Base-by-base conservation (phyloP, 2,113 vertebrate species). In the Nymphicus hollandicus region DNA sequence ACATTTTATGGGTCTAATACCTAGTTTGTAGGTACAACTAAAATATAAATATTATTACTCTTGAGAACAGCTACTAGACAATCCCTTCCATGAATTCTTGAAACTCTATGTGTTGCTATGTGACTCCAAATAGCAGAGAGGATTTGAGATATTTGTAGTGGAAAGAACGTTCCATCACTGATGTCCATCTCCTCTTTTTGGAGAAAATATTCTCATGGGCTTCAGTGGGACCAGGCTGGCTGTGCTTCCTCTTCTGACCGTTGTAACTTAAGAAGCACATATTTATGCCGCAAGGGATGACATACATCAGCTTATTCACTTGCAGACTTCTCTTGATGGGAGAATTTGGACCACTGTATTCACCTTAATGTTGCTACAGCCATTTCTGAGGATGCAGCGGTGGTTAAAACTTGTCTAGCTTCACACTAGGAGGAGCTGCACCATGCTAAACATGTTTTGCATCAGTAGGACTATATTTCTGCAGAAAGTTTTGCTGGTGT, bases 221-320 rank as follows among this genome's bases (percentile, higher is more conserved):
- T 73, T 80, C 70, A 46, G 10, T 24, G 25, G 10, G 9, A 72
- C 17, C 7, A 23, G 5, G 18, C n/a, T 20, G 31, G 4, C 23
- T 87, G 7, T 80, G 6, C 31, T 88, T 92, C 78, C 37, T 60
- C 22, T 58, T 63, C 25, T 53, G 76, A 65, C 33, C 27, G 13
- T 35, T 72, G 49, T 61, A 60, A 63, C 22, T 58, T 25, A 82
- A 77, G 29, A 29, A 88, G 73, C 1, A 4, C 0, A 0, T n/a
- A 20, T 35, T 49, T 25, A 6, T 74, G 12, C 7, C n/a, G 12
- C 11, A 55, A 61, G 28, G 14, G 23, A 29, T 70, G 22, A 43
- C 8, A n/a, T 5, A 25, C 4, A 14, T 49, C 27, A 61, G 20
- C 17, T 69, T 71, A 6, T 35, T 55, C 29, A 39, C 20, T 84